Conservation (phyloP, 2,797 vertebrate species). For the Yasuhikotakia modesta region DNA sequence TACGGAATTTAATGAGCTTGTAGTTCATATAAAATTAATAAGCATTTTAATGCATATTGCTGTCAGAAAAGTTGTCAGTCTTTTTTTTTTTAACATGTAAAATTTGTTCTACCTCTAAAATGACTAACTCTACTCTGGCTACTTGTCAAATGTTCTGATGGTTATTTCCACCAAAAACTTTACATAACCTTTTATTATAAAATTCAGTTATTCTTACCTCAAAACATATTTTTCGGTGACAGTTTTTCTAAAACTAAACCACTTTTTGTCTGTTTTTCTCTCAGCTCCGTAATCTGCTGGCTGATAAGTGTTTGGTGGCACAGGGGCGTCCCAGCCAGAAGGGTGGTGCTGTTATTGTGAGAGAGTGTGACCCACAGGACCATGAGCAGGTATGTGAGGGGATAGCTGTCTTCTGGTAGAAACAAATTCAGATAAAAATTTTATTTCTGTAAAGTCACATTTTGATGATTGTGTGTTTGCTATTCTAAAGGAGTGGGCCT, state of each 20-base stretch:
- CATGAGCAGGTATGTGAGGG: conserved; percentile 78
- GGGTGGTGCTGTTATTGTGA: conserved; percentile 85
- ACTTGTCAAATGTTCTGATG: not conserved
- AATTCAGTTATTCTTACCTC: not conserved
- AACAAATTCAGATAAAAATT: not conserved
- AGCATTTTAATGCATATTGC: no score
- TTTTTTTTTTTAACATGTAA: no score
- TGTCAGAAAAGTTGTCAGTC: no score
- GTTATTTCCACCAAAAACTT: not conserved
- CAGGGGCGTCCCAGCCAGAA: conserved; percentile 92
- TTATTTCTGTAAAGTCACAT: conserved; percentile 1
- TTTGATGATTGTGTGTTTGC: not conserved
- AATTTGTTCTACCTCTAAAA: not conserved
- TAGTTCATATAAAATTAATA: no score
- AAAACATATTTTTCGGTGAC: not conserved
- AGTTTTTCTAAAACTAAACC: not conserved
- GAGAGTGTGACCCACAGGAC: conserved; percentile 84
- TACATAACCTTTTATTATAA: not conserved
- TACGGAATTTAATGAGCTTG: no score
- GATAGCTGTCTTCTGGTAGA: not conserved
- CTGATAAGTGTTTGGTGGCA: conserved; percentile 85
- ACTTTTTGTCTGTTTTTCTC: conserved; percentile 4
- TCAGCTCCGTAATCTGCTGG: conserved; percentile 86
- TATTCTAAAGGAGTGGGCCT: conserved; percentile 83
- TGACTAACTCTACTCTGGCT: not conserved